Conservation (phyloP, 2,113 vertebrate genomes). For the Pontoporia blainvillei region DNA sequence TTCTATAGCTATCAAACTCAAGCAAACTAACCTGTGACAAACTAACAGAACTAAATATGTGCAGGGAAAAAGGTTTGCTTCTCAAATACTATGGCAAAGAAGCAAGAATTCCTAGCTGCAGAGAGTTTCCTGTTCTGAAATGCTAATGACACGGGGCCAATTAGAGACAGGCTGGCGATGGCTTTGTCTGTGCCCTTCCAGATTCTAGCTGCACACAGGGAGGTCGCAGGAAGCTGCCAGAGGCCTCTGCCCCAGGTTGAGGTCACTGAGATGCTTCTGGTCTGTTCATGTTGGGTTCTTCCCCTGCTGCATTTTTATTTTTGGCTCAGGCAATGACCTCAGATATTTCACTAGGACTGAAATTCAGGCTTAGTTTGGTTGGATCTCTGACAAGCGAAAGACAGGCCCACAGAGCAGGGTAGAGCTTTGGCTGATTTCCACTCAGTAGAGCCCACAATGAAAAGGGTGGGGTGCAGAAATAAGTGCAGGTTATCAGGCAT, state of each 20-base stretch:
- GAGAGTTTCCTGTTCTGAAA: slow-evolving; percentile 63
- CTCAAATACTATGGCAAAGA: slow-evolving; percentile 48
- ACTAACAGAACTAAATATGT: not conserved
- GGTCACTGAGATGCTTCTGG: slow-evolving; percentile 41
- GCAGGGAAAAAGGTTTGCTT: slow-evolving; percentile 6
- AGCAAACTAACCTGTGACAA: slow-evolving; percentile 15
- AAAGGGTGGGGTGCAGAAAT: slow-evolving; percentile 14
- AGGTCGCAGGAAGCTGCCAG: slow-evolving; percentile 45
- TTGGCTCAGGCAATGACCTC: slow-evolving; percentile 51
- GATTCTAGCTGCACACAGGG: not conserved
- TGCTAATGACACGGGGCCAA: slow-evolving; percentile 64
- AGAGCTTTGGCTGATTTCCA: slow-evolving; percentile 31
- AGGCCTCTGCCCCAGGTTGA: slow-evolving; percentile 21
- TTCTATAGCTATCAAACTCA: not conserved
- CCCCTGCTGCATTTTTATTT: slow-evolving; percentile 56
- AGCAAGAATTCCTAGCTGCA: slow-evolving; percentile 55
- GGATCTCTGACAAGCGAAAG: slow-evolving; percentile 35
- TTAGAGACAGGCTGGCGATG: slow-evolving; percentile 46
- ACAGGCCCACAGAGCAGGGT: slow-evolving; percentile 8
- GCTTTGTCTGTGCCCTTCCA: slow-evolving; percentile 18
- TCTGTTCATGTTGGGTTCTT: not conserved
- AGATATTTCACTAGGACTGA: slow-evolving; percentile 52
- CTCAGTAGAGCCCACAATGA: not conserved
- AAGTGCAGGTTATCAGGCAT: not conserved
- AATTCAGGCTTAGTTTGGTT: slow-evolving; percentile 51